These are phyloP conservation scores for Harpagus bidentatus DNA, from an alignment of 2,113 vertebrate species.

Conservation along the genomic window DNA sequence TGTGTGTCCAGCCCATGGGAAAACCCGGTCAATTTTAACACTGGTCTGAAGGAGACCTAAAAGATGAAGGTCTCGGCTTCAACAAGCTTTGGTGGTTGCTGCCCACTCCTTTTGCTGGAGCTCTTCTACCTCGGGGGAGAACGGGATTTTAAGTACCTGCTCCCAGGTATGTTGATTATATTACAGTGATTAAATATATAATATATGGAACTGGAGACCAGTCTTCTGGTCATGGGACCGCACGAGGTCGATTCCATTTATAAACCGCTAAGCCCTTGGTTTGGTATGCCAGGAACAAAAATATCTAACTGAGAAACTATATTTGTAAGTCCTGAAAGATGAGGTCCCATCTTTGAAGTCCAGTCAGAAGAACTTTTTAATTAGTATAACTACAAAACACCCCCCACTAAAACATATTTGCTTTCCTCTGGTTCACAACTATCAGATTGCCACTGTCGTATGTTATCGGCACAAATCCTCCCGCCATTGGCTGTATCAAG, in stretches of 20 bases:
- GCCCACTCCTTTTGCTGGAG: not conserved
- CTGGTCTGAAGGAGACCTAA: not conserved
- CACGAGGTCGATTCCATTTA: not conserved
- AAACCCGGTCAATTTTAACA: not conserved
- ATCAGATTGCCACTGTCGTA: not conserved
- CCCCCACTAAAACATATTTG: not conserved
- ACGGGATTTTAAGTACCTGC: not conserved
- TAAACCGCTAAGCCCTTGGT: not conserved
- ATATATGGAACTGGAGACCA: not conserved
- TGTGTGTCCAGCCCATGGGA: not conserved
- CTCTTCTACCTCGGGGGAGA: not conserved
- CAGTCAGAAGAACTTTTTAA: not conserved
- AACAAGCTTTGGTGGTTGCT: not conserved
- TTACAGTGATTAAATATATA: not conserved
- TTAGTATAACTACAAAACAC: not conserved
- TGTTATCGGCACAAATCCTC: not conserved
- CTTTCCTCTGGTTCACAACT: not conserved
- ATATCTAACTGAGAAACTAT: not conserved
- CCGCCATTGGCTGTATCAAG: not conserved
- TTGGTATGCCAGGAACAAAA: not conserved
- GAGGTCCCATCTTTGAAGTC: not conserved
- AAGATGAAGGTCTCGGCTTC: not conserved
- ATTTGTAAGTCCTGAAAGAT: not conserved
- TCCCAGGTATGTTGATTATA: not conserved
- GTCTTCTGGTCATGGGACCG: not conserved